These are phyloP conservation scores for Sarcophaga bullata DNA, from an alignment of 1,140 invertebrate genomes.

Conservation along the genomic window DNA sequence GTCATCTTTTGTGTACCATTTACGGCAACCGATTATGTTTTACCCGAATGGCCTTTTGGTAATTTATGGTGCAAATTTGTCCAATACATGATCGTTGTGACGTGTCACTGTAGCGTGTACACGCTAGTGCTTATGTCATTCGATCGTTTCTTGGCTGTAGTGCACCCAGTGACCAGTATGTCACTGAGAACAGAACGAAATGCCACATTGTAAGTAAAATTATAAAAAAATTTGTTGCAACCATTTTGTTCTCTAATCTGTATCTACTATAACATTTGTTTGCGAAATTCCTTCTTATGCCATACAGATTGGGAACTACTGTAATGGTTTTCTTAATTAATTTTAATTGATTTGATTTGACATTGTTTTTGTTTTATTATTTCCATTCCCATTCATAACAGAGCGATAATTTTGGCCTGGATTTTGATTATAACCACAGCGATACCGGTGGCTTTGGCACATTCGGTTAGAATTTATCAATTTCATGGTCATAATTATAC, in stretches of 20 bases:
- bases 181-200: conserved; percentile 87
- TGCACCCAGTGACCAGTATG: conserved; percentile 92
- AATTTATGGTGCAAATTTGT: conserved; percentile 91
- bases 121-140: conserved; percentile 85
- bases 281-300: too few species aligned
- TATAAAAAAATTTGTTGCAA: too few species aligned
- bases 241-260: too few species aligned
- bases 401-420: conserved; percentile 84
- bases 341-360: not conserved
- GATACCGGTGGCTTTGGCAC: conserved; percentile 80
- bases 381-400: conserved; percentile 59
- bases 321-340: too few species aligned
- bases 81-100: conserved; percentile 87
- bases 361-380: not conserved
- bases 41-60: conserved; percentile 91
- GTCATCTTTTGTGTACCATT: conserved; percentile 89
- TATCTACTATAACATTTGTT: too few species aligned
- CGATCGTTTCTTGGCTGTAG: conserved; percentile 94
- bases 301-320: too few species aligned
- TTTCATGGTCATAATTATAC: conserved; percentile 72
- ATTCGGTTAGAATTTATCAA: conserved; percentile 78
- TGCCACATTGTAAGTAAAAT: conserved; percentile 69
- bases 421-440: conserved; percentile 80
- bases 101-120: conserved; percentile 80
- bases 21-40: conserved; percentile 79